Conservation (phyloP, 2,888 invertebrate species). For the Spialia ferax region DNA sequence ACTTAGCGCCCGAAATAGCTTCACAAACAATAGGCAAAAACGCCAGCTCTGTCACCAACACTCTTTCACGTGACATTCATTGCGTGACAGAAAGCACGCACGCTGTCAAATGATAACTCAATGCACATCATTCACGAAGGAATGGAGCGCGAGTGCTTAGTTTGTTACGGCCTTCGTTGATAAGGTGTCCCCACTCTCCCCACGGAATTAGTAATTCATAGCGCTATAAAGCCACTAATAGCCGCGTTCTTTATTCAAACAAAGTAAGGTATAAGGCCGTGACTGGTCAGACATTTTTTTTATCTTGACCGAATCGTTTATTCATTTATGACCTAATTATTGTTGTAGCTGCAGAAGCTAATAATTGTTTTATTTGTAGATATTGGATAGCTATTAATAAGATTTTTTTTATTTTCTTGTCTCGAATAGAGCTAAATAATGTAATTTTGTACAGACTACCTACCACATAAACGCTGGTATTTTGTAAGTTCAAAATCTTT, state of each 20-base stretch:
- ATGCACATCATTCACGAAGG: slow-evolving; percentile 81
- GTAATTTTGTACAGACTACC: too few species aligned
- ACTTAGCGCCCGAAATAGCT: too few species aligned
- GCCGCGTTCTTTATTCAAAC: slow-evolving; percentile 42
- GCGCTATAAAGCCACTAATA: slow-evolving; percentile 59
- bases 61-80: slow-evolving; percentile 46
- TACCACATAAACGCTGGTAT: too few species aligned
- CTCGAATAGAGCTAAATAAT: too few species aligned
- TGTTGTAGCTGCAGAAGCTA: too few species aligned
- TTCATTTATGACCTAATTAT: background rate
- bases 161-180: slow-evolving; percentile 70
- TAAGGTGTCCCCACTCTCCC: slow-evolving; percentile 63
- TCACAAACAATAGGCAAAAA: too few species aligned
- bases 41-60: background rate
- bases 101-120: slow-evolving; percentile 85
- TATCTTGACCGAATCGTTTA: background rate
- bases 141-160: slow-evolving; percentile 67
- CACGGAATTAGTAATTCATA: slow-evolving; percentile 65
- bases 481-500: too few species aligned
- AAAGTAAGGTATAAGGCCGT: slow-evolving; percentile 16
- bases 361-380: too few species aligned
- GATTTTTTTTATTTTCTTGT: too few species aligned
- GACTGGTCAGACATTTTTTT: background rate
- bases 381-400: too few species aligned
- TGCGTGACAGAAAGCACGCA: slow-evolving; percentile 79